phyloP scores from a whole-genome alignment of 2,113 vertebrate species.

The Centrocercus urophasianus region DNA sequence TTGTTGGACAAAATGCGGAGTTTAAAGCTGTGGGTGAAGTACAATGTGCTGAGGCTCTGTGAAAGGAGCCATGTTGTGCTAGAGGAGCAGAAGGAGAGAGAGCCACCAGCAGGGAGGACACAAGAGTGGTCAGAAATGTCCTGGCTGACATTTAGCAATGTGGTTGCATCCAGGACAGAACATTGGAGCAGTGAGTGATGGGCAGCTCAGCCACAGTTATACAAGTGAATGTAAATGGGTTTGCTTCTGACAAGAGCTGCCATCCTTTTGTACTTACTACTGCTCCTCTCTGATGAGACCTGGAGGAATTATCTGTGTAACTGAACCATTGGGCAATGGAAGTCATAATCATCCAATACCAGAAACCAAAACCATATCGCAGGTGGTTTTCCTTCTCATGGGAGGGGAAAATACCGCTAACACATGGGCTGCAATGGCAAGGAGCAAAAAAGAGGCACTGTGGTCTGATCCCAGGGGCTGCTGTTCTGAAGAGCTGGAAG shows the following conservation, averaged over 20 bases:
- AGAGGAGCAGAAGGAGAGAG: not conserved
- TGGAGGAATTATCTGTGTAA: not conserved
- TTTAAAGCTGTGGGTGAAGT: not conserved
- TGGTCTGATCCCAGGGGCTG: not conserved
- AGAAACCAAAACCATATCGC: not conserved
- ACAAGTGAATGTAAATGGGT: not conserved
- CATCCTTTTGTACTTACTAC: not conserved
- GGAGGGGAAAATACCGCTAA: not conserved
- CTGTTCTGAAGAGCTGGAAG: not conserved
- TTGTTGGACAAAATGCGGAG: not conserved
- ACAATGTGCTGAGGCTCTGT: not conserved
- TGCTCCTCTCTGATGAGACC: not conserved
- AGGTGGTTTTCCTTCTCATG: not conserved
- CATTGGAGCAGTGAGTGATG: not conserved
- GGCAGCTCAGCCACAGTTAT: not conserved
- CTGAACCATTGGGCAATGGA: not conserved
- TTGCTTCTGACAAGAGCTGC: not conserved
- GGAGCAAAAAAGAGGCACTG: not conserved
- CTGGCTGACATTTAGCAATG: not conserved
- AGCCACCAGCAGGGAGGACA: not conserved
- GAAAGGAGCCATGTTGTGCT: not conserved
- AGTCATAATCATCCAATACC: not conserved
- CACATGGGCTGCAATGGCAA: not conserved
- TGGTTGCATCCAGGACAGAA: not conserved
- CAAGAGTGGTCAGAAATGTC: accelerated